Percentiles rank a stretch among this genome's conserved stretches.
phyloP scores from a whole-genome alignment of 2,113 vertebrate species.

The Cromileptes altivelis region DNA sequence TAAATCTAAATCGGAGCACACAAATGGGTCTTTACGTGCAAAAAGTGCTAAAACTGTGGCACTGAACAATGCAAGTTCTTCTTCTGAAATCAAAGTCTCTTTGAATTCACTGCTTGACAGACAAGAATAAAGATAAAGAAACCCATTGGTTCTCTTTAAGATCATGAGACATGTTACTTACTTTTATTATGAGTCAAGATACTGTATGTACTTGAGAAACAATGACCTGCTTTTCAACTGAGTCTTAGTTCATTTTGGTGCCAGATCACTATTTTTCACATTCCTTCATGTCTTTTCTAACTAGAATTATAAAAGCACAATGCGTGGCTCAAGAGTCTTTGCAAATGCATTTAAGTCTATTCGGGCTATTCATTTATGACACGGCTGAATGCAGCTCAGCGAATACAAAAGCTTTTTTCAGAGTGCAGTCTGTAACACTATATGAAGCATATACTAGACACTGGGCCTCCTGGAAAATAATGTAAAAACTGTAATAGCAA shows the following conservation, averaged over 20 bases:
- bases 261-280: constrained; percentile 18
- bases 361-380: constrained; percentile 15
- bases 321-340: constrained; percentile 22
- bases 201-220: not conserved
- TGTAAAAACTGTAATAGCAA: not conserved
- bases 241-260: constrained; percentile 16
- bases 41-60: not conserved
- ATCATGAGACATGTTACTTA: not conserved
- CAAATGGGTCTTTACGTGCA: not conserved
- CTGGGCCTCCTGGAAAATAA: not conserved
- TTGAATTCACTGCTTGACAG: not conserved
- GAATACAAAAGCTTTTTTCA: constrained; percentile 26
- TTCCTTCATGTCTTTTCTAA: constrained; percentile 17
- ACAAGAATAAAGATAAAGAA: not conserved
- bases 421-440: not conserved
- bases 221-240: not conserved
- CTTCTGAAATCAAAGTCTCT: not conserved
- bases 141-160: not conserved
- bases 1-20: not conserved
- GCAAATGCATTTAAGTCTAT: constrained; percentile 24
- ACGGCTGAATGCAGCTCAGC: constrained; percentile 16
- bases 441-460: not conserved
- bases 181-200: not conserved
- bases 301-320: constrained; percentile 33
- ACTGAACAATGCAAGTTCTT: not conserved